Evolutionary conservation across 2,797 vertebrate genomes (phyloP).

Genomic region (Xiphophorus birchmanni): DNA sequence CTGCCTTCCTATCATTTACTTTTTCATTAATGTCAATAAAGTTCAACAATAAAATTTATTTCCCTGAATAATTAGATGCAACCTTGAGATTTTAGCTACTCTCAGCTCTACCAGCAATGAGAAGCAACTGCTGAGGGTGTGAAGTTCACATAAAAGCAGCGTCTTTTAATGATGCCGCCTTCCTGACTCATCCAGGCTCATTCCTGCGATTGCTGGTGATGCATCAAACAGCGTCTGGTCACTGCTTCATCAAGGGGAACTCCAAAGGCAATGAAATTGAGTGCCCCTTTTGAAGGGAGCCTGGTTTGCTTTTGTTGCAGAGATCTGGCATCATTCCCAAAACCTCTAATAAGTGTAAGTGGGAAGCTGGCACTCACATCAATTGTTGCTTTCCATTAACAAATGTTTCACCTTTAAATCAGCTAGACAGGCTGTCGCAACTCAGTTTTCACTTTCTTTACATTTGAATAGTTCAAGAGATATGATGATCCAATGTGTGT

Average conservation of each 20-base stretch:
- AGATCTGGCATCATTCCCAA: constrained; percentile 68
- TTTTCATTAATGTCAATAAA: constrained; percentile 26
- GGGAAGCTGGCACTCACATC: constrained; percentile 60
- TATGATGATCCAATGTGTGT: not conserved
- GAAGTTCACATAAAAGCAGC: not conserved
- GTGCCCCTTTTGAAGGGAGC: constrained; percentile 40
- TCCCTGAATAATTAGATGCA: constrained; percentile 36
- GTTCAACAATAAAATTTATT: constrained; percentile 25
- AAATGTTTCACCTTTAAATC: constrained; percentile 57
- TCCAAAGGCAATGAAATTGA: constrained; percentile 57
- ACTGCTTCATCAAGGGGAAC: constrained; percentile 56
- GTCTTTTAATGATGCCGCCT: constrained; percentile 29
- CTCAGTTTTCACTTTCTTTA: constrained; percentile 23
- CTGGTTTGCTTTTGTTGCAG: constrained; percentile 44
- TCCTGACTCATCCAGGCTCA: constrained; percentile 53
- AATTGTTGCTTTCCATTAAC: constrained; percentile 60
- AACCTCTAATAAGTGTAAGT: constrained; percentile 77
- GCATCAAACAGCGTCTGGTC: constrained; percentile 39
- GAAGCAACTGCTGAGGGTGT: not conserved
- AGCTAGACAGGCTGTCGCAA: constrained; percentile 23
- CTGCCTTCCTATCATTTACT: constrained; percentile 13
- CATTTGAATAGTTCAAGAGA: constrained; percentile 1
- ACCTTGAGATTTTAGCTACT: constrained; percentile 21
- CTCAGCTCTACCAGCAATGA: not conserved
- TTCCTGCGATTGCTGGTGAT: constrained; percentile 54